Conservation (phyloP, 1,140 invertebrate species). For the Caligus rogercresseyi region DNA sequence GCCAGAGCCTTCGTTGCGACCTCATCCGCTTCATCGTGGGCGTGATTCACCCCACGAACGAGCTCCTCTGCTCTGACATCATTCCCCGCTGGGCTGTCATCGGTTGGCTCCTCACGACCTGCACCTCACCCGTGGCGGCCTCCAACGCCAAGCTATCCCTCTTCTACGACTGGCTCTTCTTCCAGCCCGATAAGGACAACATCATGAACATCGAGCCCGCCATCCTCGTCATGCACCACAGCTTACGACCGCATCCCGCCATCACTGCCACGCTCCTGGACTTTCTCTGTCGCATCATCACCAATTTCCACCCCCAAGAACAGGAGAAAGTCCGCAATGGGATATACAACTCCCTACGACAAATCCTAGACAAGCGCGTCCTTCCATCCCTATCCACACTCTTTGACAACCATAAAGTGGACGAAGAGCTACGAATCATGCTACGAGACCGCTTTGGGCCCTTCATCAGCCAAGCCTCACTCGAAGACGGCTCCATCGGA, state of each 20-base stretch:
- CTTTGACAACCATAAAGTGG: conserved; percentile 57
- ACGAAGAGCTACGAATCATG: conserved; percentile 16
- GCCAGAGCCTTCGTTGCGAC: conserved; percentile 81
- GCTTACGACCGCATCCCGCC: conserved; percentile 81
- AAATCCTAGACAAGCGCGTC: conserved; percentile 86
- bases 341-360: conserved; percentile 72
- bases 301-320: conserved; percentile 15
- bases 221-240: conserved; percentile 93
- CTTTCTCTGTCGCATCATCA: conserved; percentile 66
- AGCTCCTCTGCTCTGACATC: conserved; percentile 89
- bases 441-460: conserved; percentile 12
- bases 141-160: conserved; percentile 87
- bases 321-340: conserved; percentile 47
- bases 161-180: conserved; percentile 96
- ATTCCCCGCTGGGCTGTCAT: conserved; percentile 96
- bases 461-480: conserved; percentile 14
- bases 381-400: conserved; percentile 68
- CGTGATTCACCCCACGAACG: conserved; percentile 93
- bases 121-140: conserved; percentile 77
- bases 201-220: conserved; percentile 99
- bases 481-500: background rate
- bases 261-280: conserved; percentile 85
- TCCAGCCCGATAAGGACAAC: conserved; percentile 83
- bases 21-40: conserved; percentile 93
- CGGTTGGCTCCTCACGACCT: conserved; percentile 90